Evolutionary conservation across 2,797 vertebrate species (phyloP), one percentile per base, ranked within the genome.

Genomic region (Antennarius maculatus): DNA sequence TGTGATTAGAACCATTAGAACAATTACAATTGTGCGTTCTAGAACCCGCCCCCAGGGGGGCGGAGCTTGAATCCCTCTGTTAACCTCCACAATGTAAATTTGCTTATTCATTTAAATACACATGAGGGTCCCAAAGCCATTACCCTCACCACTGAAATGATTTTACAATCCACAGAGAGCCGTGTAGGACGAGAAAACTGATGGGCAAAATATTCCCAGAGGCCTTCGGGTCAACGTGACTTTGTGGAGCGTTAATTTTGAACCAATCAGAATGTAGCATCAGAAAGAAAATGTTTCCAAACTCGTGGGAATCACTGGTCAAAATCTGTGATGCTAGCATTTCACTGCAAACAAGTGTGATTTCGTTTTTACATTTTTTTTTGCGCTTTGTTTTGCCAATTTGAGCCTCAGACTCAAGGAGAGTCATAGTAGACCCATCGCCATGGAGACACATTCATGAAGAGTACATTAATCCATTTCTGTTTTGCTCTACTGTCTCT

Each of bases 231-330:
- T 73, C 66, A 57, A 45, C 17, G 47, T n/a, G 37, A 57, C 54
- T 73, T 59, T 18, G 58, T 15, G 27, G 28, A 29, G 29, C 43
- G 61, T 61, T 76, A 66, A 73, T 76, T 69, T 59, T 54, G 31
- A 55, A 27, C 50, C 41, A 57, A 62, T 63, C 41, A 54, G 59
- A 72, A 69, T 48, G 47, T 46, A 43, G 27, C 61, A 28, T 28
- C 15, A 7, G 17, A 67, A n/a, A 49, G 12, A 16, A 58, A 0
- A 23, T 5, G 31, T n/a, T 61, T 50, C 43, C 54, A 34, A 48
- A 27, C 43, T 0, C 42, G 1, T 23, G 23, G 23, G 23, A 23
- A 23, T 23, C 23, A 23, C 23, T 23, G 23, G 23, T 23, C 23
- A 23, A 23, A 23, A 23, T 23, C 23, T 2, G 23, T 23, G 23